Evolutionary conservation across 37 sponge, comb jelly and placozoan genomes (phyloP).

Genomic region (Axinella damicornis): DNA sequence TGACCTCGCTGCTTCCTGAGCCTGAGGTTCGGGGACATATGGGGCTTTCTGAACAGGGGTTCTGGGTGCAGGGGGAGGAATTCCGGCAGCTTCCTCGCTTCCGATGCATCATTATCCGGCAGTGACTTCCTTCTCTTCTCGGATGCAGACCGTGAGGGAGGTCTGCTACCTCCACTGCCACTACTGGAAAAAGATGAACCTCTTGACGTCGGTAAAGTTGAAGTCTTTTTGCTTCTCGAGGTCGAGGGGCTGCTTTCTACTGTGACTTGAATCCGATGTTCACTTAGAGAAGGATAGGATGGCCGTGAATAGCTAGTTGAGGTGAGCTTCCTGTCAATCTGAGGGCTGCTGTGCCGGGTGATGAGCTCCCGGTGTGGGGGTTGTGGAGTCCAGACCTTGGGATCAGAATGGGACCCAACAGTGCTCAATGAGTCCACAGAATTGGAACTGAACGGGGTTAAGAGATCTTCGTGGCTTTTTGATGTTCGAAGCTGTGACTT

Average conservation of each 20-base stretch:
- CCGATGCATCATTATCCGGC: neutral
- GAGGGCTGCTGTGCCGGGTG: neutral
- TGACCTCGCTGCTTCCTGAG: conserved; percentile 56
- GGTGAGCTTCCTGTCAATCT: neutral
- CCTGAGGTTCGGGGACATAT: neutral
- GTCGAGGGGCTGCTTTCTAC: neutral
- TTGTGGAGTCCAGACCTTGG: neutral
- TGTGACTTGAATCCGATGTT: neutral
- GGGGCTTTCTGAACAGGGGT: neutral
- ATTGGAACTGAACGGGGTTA: conserved; percentile 19
- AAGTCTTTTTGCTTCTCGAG: neutral
- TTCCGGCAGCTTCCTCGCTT: neutral
- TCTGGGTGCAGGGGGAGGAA: neutral
- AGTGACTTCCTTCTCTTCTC: too few relatives aligned
- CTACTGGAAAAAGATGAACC: neutral
- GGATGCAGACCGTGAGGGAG: neutral
- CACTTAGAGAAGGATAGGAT: too few relatives aligned
- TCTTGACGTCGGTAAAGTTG: neutral
- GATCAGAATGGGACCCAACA: neutral
- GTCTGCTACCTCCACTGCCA: neutral
- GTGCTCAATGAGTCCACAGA: neutral
- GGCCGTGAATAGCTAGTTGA: too few relatives aligned
- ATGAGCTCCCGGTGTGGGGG: neutral
- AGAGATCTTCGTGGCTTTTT: conserved; percentile 61
- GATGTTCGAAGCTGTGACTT: conserved; percentile 15